Conservation (phyloP, 2,113 vertebrate genomes). For the Actenoides lindsayi region DNA sequence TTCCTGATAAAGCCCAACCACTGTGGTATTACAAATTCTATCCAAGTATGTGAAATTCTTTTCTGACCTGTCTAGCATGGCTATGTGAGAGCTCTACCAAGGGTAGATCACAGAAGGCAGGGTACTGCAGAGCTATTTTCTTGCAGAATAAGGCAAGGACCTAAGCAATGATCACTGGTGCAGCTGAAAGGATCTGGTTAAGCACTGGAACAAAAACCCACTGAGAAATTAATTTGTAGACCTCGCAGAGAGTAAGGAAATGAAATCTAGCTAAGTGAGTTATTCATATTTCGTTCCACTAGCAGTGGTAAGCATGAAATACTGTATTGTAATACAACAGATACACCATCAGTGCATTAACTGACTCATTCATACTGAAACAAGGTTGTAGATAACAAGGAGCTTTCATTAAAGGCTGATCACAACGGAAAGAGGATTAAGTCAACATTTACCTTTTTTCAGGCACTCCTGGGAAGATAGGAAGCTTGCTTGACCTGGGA, state of each 20-base stretch:
- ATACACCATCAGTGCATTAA: neutral
- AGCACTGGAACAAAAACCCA: constrained; percentile 12
- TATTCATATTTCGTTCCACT: neutral
- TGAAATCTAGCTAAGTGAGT: neutral
- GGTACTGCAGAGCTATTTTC: neutral
- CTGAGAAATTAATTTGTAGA: constrained; percentile 17
- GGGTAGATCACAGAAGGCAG: neutral
- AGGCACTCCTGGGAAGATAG: neutral
- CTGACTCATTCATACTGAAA: neutral
- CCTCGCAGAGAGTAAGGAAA: neutral
- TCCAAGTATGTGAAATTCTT: neutral
- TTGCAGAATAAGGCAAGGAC: neutral
- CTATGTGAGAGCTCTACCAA: neutral
- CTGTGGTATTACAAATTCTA: neutral
- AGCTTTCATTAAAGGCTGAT: neutral
- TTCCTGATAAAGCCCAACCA: neutral
- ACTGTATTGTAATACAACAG: neutral
- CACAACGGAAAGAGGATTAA: neutral
- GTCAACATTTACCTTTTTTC: neutral
- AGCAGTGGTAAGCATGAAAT: neutral
- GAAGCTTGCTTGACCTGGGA: neutral
- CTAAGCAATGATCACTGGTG: neutral
- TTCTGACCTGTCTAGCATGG: neutral
- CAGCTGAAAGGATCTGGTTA: constrained; percentile 5
- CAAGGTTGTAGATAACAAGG: neutral